phyloP scores from a whole-genome alignment of 2,888 invertebrate species.

The Emmelina monodactyla region DNA sequence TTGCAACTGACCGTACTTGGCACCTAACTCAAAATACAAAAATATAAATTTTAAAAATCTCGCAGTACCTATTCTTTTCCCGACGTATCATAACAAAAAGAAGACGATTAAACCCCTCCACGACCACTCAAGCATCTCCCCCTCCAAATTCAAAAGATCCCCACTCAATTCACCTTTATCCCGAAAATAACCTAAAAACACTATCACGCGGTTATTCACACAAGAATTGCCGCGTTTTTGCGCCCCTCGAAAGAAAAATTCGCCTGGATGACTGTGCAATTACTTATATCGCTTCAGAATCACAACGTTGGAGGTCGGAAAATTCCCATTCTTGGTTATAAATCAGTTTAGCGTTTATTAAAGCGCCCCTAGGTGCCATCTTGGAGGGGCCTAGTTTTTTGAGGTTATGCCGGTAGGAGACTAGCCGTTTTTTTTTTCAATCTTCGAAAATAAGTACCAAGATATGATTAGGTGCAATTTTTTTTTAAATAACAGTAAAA shows the following conservation, averaged over 20 bases:
- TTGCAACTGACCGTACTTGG: no score
- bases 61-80: no score
- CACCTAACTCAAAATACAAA: no score
- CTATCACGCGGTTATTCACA: neutral
- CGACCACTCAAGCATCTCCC: no score
- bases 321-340: conserved; percentile 44
- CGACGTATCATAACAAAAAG: no score
- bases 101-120: no score
- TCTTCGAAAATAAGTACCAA: no score
- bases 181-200: conserved; percentile 15
- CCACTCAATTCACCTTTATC: neutral
- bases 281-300: conserved; percentile 31
- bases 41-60: no score
- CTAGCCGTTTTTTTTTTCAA: no score
- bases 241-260: conserved; percentile 20
- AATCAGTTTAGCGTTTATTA: conserved; percentile 57
- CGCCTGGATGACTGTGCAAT: conserved; percentile 49
- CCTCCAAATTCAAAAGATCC: neutral
- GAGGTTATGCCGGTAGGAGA: conserved; percentile 5
- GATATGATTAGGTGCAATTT: no score
- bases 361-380: conserved; percentile 31
- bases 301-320: conserved; percentile 29
- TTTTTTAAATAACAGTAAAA: no score
- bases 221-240: conserved; percentile 3
- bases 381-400: conserved; percentile 24